Conservation (phyloP, 2,888 invertebrate species). For the Myopa tessellatipennis region DNA sequence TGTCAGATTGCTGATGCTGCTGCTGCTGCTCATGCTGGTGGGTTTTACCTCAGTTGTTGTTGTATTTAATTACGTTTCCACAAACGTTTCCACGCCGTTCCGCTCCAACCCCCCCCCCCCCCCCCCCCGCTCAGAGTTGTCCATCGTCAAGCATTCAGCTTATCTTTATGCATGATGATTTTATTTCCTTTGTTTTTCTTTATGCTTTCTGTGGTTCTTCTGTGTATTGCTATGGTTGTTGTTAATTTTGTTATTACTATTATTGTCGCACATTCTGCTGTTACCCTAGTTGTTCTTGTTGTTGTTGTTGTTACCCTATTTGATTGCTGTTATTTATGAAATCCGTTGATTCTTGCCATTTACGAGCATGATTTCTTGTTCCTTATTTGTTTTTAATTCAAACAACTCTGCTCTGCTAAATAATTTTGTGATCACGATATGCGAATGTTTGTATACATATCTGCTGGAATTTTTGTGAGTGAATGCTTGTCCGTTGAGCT, state of each 20-base stretch:
- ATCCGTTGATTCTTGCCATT: no score
- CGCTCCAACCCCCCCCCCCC: no score
- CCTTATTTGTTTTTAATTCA: no score
- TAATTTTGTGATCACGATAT: no score
- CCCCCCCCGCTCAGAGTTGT: no score
- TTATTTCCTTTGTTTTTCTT: constrained; percentile 2
- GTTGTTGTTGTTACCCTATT: not conserved
- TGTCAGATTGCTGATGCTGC: not conserved
- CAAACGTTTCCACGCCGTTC: no score
- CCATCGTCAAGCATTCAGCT: no score
- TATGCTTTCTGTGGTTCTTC: no score
- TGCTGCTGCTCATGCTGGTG: constrained; percentile 1
- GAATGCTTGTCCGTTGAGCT: not conserved
- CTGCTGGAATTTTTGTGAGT: no score
- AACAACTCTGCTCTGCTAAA: no score
- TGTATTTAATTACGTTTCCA: not conserved
- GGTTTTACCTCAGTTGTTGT: not conserved
- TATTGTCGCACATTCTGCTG: constrained; percentile 13
- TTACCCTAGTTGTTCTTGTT: not conserved
- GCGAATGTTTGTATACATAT: not conserved
- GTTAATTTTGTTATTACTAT: not conserved
- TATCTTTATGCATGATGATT: not conserved
- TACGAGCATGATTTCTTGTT: no score
- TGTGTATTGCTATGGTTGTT: not conserved
- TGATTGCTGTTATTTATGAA: no score